phyloP scores from a whole-genome alignment of 2,113 vertebrate species.

The Amazona vittata region DNA sequence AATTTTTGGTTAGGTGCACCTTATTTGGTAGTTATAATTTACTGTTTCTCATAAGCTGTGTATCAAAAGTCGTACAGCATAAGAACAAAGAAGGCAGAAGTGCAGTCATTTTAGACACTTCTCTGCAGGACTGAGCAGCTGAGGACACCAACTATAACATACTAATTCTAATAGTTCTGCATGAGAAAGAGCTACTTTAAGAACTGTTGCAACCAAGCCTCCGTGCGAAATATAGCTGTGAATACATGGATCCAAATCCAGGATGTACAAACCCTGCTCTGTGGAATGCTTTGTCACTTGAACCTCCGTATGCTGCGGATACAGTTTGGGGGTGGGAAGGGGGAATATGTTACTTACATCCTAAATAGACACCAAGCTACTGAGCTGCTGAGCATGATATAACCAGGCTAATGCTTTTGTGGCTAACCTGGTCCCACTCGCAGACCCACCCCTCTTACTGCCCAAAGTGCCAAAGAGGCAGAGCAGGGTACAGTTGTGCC shows the following conservation, averaged over 20 bases:
- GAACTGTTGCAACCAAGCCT: neutral
- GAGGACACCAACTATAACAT: neutral
- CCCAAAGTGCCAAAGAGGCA: neutral
- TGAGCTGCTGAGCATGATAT: neutral
- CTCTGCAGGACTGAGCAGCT: neutral
- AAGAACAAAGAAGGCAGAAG: neutral
- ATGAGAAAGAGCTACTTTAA: neutral
- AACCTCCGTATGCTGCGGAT: neutral
- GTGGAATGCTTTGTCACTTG: constrained; percentile 31
- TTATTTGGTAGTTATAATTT: neutral
- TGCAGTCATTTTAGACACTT: neutral
- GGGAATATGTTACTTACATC: neutral
- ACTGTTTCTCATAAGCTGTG: neutral
- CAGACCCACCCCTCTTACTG: neutral
- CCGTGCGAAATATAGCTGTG: neutral
- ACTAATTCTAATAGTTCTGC: neutral
- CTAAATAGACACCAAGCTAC: neutral
- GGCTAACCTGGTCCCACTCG: neutral
- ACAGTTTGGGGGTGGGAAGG: neutral
- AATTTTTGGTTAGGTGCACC: neutral
- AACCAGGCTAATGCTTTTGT: neutral
- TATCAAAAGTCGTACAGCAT: neutral
- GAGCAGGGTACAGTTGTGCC: neutral
- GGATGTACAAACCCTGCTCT: neutral
- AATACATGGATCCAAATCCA: neutral